Base-by-base conservation (phyloP, 2,113 vertebrate species). In the Pangasianodon hypophthalmus region DNA sequence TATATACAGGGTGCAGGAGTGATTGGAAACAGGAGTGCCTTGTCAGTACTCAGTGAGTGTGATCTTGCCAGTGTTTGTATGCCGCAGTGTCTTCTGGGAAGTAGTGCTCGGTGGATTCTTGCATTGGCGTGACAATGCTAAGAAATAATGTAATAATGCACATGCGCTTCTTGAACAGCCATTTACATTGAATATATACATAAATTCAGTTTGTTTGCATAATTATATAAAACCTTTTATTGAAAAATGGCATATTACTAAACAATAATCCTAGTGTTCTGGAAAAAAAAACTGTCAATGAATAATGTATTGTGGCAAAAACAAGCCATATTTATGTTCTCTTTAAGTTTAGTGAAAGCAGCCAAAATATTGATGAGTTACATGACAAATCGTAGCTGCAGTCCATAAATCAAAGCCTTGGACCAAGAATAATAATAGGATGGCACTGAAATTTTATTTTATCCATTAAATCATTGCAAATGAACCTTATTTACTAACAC, bases 341-440 rank as follows among this genome's bases (percentile, higher is more conserved):
- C 11, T 58, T 5, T 60, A 44, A 24, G n/a, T 84, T 84, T 84
- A 60, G 81, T 32, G 58, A 58, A 50, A n/a, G 50, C 32, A 29
- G 29, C 79, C 50, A 54, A 83, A 84, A 60, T 60, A 26, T 21
- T 84, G 82, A 32, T 60, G 54, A 60, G n/a, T 41, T 41, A 85
- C 83, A 60, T 29, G 41, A 50, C 58, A 85, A 85, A 44, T 46
- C 1, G 13, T 44, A 41, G 52, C 54, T 60, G 37, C 41, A 44
- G 54, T 46, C 37, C 58, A 85, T 64, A 62, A 85, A 85, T 85
- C 83, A 85, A 64, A 60, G 13, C 5, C 41, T 46, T 84, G 10
- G 37, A 3, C 54, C 56, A 64, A 29, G 32, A 62, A 62, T 84
- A 84, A 56, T 83, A 56, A 84, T 41, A 84, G 24, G 32, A 46